Conservation (phyloP, 2,797 vertebrate genomes). For the Acanthiza pusilla region DNA sequence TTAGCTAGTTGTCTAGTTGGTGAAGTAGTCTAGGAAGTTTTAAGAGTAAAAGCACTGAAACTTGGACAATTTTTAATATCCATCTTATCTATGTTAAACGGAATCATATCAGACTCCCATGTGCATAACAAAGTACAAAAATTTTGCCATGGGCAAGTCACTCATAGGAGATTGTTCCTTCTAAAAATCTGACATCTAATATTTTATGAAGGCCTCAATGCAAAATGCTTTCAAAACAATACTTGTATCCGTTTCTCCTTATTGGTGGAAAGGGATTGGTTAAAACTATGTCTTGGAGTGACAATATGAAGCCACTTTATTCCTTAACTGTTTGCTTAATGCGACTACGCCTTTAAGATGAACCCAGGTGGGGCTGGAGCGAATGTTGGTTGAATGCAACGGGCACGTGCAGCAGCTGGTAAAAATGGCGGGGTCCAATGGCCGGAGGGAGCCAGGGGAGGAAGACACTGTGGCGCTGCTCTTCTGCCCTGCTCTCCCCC, state of each 20-base stretch:
- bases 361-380: no score
- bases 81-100: not conserved
- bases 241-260: rapidly evolving
- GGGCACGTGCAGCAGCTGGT: no score
- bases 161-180: not conserved
- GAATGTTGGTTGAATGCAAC: no score
- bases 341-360: no score
- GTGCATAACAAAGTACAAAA: not conserved
- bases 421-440: no score
- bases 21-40: not conserved
- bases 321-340: no score
- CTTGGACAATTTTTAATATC: not conserved
- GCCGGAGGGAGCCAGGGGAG: no score
- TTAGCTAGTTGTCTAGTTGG: not conserved
- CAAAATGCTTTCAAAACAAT: not conserved
- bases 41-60: not conserved
- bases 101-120: not conserved
- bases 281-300: not conserved
- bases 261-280: not conserved
- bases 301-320: no score
- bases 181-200: not conserved
- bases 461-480: no score
- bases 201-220: not conserved
- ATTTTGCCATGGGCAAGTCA: not conserved
- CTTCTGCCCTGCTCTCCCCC: no score